Percentiles rank a stretch among this genome's conserved stretches.
Evolutionary conservation across 2,888 invertebrate species (phyloP).

Genomic region (Sicus ferrugineus): DNA sequence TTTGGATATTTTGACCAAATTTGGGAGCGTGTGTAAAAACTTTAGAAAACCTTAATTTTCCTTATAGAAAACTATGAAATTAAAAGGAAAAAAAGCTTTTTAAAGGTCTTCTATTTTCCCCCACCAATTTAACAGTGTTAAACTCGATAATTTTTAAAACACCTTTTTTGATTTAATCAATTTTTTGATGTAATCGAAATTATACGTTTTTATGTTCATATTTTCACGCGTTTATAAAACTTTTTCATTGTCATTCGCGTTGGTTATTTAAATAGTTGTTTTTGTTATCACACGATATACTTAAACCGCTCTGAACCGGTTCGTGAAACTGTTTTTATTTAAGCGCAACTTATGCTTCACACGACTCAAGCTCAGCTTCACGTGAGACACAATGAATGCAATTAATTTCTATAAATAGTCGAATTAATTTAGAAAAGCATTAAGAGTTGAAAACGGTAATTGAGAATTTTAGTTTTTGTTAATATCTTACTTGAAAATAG

Average conservation of each 20-base stretch:
- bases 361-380: constrained; percentile 19
- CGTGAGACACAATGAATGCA: background rate
- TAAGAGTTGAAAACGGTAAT: background rate
- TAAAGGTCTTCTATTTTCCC: no score
- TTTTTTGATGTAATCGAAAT: no score
- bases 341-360: constrained; percentile 27
- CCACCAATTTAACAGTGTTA: no score
- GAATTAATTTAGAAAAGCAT: background rate
- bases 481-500: no score
- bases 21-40: no score
- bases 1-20: no score
- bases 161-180: no score
- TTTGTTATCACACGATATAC: background rate
- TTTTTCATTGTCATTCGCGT: background rate
- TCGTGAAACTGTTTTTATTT: constrained; percentile 14
- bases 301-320: constrained; percentile 24
- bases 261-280: background rate
- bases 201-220: background rate
- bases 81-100: no score
- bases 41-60: no score
- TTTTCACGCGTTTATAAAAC: background rate
- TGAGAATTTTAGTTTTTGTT: no score
- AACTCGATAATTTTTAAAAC: no score
- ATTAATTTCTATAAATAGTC: background rate
- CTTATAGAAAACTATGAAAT: no score